These are phyloP conservation scores for Penaeus chinensis DNA, from an alignment of 1,140 invertebrate species.

Conservation along the genomic window DNA sequence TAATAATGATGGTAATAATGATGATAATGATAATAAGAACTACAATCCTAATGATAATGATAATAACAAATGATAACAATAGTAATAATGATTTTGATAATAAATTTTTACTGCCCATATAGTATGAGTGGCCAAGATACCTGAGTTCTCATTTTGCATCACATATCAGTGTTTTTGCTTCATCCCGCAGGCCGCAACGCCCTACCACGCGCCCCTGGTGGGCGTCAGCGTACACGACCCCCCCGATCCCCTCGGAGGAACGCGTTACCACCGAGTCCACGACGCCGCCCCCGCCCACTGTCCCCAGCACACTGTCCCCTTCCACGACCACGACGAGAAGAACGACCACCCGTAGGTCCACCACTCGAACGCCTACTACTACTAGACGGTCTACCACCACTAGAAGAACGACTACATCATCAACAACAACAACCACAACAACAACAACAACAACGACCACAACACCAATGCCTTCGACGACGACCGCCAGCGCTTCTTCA, in stretches of 20 bases:
- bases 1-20: too few species aligned
- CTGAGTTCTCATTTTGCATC: background rate
- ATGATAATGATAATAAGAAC: too few species aligned
- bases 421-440: slow-evolving; percentile 64
- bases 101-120: too few species aligned
- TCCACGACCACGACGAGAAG: slow-evolving; percentile 62
- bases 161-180: background rate
- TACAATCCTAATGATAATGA: too few species aligned
- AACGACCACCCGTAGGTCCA: slow-evolving; percentile 64
- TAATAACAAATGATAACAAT: too few species aligned
- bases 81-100: too few species aligned
- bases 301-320: slow-evolving; percentile 14
- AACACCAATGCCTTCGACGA: slow-evolving; percentile 59
- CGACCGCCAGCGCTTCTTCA: slow-evolving; percentile 65
- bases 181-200: slow-evolving; percentile 14
- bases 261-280: slow-evolving; percentile 17
- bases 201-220: slow-evolving; percentile 14
- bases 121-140: background rate
- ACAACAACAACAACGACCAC: slow-evolving; percentile 66
- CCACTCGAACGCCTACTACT: slow-evolving; percentile 65
- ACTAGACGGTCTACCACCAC: slow-evolving; percentile 31
- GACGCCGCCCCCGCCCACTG: slow-evolving; percentile 58
- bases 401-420: slow-evolving; percentile 48
- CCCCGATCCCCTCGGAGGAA: slow-evolving; percentile 10
- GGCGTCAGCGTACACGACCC: slow-evolving; percentile 12